These are phyloP conservation scores for Lophius americanus DNA, from an alignment of 2,797 vertebrate genomes.

Conservation along the genomic window DNA sequence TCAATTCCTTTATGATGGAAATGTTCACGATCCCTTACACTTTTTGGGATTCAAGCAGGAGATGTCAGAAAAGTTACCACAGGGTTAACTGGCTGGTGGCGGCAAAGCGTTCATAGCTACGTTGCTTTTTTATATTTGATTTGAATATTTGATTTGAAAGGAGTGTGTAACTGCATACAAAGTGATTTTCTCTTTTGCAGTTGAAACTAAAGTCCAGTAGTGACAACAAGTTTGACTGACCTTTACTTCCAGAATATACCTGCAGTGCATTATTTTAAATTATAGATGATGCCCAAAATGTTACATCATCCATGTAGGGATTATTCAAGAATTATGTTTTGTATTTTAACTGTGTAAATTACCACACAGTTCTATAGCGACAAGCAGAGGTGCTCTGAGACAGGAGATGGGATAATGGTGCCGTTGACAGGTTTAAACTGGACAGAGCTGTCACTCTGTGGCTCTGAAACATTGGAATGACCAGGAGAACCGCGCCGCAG, in stretches of 20 bases:
- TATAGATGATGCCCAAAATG: not conserved
- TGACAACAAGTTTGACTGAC: not conserved
- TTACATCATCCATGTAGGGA: not conserved
- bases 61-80: too few relatives aligned
- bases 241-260: not conserved
- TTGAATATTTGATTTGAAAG: too few relatives aligned
- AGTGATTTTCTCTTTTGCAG: not conserved
- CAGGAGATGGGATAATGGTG: slow-evolving; percentile 14
- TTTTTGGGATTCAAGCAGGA: too few relatives aligned
- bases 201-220: not conserved
- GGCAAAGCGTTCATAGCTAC: too few relatives aligned
- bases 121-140: too few relatives aligned
- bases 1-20: too few relatives aligned
- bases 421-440: slow-evolving; percentile 46
- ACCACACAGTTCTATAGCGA: slow-evolving; percentile 1
- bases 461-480: slow-evolving; percentile 47
- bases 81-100: too few relatives aligned
- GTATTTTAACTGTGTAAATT: not conserved
- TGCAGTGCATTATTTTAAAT: not conserved
- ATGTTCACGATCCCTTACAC: too few relatives aligned
- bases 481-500: slow-evolving; percentile 34
- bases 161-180: not conserved
- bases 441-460: slow-evolving; percentile 40
- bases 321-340: not conserved
- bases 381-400: slow-evolving; percentile 32